phyloP scores from a whole-genome alignment of 1,140 invertebrate species.

The Pseudachorutes palmiensis region DNA sequence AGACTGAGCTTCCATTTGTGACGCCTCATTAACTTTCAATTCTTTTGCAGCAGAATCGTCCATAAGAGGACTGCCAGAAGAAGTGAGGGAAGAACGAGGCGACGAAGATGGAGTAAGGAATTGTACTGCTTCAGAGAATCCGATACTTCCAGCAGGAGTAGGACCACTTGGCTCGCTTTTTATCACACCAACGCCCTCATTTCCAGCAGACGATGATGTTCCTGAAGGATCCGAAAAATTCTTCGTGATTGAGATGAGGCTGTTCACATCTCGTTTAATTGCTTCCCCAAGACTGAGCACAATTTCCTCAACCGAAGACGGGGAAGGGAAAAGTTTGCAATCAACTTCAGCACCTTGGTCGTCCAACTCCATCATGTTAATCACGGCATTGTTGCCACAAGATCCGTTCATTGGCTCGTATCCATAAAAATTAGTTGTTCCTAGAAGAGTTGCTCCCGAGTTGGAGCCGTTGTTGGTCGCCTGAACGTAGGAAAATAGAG shows the following conservation, averaged over 20 bases:
- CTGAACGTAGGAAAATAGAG: conserved; percentile 43
- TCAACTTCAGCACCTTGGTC: neutral
- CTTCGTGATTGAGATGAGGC: neutral
- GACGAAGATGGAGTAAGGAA: conserved; percentile 34
- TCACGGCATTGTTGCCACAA: neutral
- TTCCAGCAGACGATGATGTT: conserved; percentile 6
- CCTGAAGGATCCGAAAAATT: neutral
- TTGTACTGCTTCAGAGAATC: conserved; percentile 2
- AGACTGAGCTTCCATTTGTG: conserved; percentile 23
- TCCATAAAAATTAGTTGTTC: neutral
- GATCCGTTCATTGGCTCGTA: neutral
- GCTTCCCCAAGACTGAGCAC: neutral
- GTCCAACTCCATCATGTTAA: conserved; percentile 8
- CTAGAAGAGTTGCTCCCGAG: neutral
- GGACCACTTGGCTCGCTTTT: conserved; percentile 18
- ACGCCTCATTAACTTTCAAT: conserved; percentile 35
- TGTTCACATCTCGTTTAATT: conserved; percentile 3
- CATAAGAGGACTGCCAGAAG: conserved; percentile 12
- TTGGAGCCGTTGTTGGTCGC: conserved; percentile 2
- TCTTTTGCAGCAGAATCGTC: conserved; percentile 27
- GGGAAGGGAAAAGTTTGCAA: neutral
- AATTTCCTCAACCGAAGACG: conserved; percentile 1
- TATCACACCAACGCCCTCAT: conserved; percentile 19
- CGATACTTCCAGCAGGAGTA: neutral
- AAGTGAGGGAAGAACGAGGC: conserved; percentile 13